Conservation (phyloP, 2,113 vertebrate genomes). For the Sorex fumeus region DNA sequence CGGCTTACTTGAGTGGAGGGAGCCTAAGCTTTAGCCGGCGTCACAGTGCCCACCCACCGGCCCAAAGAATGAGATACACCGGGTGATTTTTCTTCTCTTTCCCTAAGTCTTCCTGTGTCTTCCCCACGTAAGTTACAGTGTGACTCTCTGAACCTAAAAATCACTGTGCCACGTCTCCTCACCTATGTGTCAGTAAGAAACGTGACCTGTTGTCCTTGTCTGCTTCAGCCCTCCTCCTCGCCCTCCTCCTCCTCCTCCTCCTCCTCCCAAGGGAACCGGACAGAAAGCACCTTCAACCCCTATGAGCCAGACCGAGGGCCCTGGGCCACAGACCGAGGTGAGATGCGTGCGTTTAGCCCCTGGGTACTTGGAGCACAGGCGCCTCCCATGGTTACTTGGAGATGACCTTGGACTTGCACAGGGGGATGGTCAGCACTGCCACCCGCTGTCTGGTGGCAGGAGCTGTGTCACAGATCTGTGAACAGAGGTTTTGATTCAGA, state of each 20-base stretch:
- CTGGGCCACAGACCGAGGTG: slow-evolving; percentile 69
- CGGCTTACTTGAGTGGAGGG: background rate
- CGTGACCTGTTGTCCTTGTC: slow-evolving; percentile 59
- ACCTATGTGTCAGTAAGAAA: background rate
- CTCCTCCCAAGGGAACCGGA: slow-evolving; percentile 40
- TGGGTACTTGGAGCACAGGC: rapidly evolving
- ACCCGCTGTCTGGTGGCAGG: background rate
- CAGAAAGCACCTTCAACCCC: slow-evolving; percentile 86
- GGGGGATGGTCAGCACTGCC: background rate
- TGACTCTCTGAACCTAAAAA: background rate
- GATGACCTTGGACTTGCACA: rapidly evolving
- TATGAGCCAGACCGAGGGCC: slow-evolving; percentile 80
- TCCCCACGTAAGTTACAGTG: slow-evolving; percentile 6
- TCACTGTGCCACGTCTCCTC: background rate
- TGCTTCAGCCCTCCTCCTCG: slow-evolving; percentile 78
- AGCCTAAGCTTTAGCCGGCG: background rate
- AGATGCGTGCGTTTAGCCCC: background rate
- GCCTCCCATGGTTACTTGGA: background rate
- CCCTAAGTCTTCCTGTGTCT: slow-evolving; percentile 32
- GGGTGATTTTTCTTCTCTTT: slow-evolving; percentile 12
- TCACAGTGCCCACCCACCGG: slow-evolving; percentile 65
- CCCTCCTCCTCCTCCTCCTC: slow-evolving; percentile 26
- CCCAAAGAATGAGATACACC: slow-evolving; percentile 59
- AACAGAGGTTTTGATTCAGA: too few species aligned
- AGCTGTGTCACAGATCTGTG: rapidly evolving